Percentiles rank a stretch among this genome's conserved stretches.
These are phyloP conservation scores for Caerostris extrusa DNA, from an alignment of 1,140 invertebrate genomes.

Conservation along the genomic window DNA sequence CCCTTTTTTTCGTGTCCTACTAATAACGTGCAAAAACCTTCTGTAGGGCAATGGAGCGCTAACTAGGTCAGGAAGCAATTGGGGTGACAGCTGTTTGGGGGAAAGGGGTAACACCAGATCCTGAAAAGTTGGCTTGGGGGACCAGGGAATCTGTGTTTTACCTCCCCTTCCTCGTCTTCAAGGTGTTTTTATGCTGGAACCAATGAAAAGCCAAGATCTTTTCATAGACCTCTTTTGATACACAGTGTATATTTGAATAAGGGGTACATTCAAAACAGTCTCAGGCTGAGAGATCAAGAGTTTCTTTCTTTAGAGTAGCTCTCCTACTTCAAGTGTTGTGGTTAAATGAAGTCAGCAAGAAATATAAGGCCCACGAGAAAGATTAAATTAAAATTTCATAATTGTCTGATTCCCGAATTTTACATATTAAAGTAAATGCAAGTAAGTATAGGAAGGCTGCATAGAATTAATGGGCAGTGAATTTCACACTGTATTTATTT, in stretches of 20 bases:
- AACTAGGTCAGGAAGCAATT: conserved; percentile 48
- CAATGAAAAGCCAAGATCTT: not conserved
- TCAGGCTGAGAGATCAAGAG: not conserved
- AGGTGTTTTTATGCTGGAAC: not conserved
- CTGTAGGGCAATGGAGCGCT: conserved; percentile 33
- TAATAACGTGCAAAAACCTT: conserved; percentile 7
- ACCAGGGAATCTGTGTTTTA: not conserved
- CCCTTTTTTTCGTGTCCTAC: not conserved
- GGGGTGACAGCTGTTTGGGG: conserved; percentile 43
- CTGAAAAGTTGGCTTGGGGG: conserved; percentile 13
- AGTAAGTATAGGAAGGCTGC: no score
- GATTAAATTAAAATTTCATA: no score
- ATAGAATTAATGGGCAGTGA: no score
- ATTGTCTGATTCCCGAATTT: no score
- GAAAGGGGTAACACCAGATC: conserved; percentile 41
- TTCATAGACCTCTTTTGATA: not conserved
- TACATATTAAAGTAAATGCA: no score
- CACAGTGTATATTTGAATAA: not conserved
- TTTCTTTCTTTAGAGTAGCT: no score
- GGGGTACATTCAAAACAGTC: not conserved
- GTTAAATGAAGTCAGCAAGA: no score
- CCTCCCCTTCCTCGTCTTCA: conserved; percentile 7
- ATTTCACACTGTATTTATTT: no score
- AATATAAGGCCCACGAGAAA: no score
- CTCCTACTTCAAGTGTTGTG: no score